Conservation (phyloP, 1,140 invertebrate genomes). For the Chrysoperla carnea region DNA sequence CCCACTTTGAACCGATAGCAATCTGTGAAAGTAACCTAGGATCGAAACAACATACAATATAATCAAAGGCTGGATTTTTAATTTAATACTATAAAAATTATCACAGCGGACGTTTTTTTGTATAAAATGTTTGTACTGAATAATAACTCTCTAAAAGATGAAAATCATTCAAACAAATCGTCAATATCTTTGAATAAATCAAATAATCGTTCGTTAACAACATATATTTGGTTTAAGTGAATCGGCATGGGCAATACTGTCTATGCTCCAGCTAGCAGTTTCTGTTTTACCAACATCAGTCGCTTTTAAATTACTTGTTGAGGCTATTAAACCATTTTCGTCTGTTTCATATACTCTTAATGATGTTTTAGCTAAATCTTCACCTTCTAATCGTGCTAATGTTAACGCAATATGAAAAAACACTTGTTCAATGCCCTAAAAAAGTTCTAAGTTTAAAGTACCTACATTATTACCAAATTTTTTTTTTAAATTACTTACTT, state of each 20-base stretch:
- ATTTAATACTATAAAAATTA: no score
- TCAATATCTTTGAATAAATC: no score
- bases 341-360: slow-evolving; percentile 30
- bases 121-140: not conserved
- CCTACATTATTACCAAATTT: not conserved
- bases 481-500: slow-evolving; percentile 26
- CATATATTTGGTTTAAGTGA: slow-evolving; percentile 33
- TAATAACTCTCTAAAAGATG: not conserved
- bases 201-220: slow-evolving; percentile 27
- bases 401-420: slow-evolving; percentile 43
- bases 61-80: no score
- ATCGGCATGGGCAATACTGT: slow-evolving; percentile 38
- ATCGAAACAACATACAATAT: no score
- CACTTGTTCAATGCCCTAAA: slow-evolving; percentile 47
- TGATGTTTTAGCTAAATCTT: slow-evolving; percentile 23
- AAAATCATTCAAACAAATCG: not conserved
- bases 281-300: slow-evolving; percentile 33
- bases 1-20: no score
- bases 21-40: no score
- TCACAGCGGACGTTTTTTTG: no score
- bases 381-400: slow-evolving; percentile 27
- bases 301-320: slow-evolving; percentile 24
- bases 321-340: slow-evolving; percentile 22
- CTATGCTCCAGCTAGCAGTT: slow-evolving; percentile 31
- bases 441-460: slow-evolving; percentile 2